Evolutionary conservation across 2,797 vertebrate genomes (phyloP), one percentile per base, ranked within the genome.

Genomic region (Tenualosa thibaudeaui): DNA sequence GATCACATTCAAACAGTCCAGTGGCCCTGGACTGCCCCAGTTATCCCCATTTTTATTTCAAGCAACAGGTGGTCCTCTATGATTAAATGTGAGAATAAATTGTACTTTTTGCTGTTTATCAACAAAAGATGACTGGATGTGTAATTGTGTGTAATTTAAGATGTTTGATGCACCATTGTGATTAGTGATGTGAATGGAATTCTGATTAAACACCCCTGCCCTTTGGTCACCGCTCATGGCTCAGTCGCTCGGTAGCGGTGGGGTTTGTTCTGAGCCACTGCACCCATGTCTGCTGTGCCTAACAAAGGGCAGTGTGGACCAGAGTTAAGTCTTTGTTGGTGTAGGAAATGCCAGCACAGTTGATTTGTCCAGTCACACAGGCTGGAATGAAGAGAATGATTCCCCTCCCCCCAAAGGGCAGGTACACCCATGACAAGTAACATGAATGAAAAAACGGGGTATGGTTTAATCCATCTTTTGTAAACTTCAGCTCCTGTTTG

Each of bases 321-420:
- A 31, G 85, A 84, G 81, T 86, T 24, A 82, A 65, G 81, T 65
- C 58, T 43, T 15, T 83, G 86, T 82, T 81, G 82, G 62, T 58
- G 62, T 85, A 40, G 82, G 84, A 89, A 86, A 89, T 85, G 54
- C 84, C 86, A 89, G 68, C 75, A 60, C 82, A 19, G 75, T 82
- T 58, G 50, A 71, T n/a, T n/a, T n/a, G n/a, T n/a, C n/a, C n/a
- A 37, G 46, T 78, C 71, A 19, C 71, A 78, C 19, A 6, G 37
- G 5, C 71, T 37, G 65, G 65, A 71, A 71, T 71, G 26, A 17
- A 37, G 3, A 31, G 65, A 24, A 4, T 71, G 50, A 51, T 51
- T 51, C 12, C 7, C 50, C 5, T 5, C 26, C 8, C 24, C 56
- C 8, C 2, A 60, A 60, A 60, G 17, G 37, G 37, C 71, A 78